Conservation (phyloP, 2,888 invertebrate species). For the Chaitophorus viminalis region DNA sequence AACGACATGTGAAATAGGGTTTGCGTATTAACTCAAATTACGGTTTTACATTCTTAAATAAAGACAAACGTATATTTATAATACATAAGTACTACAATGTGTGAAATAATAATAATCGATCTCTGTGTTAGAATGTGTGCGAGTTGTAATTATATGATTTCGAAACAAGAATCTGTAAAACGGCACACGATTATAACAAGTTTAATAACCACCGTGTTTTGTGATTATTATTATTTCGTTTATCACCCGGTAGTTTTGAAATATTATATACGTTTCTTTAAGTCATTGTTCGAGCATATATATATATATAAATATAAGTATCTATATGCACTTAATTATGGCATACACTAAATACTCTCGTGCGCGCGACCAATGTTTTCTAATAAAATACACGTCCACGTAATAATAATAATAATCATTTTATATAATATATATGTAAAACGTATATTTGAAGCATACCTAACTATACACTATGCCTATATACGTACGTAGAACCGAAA, state of each 20-base stretch:
- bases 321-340: background rate
- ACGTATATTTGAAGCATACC: no score
- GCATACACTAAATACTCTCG: background rate
- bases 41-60: no score
- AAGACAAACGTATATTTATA: no score
- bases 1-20: no score
- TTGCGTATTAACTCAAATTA: no score
- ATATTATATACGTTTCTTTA: background rate
- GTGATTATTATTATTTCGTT: background rate
- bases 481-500: no score
- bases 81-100: background rate
- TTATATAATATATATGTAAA: background rate
- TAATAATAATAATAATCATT: background rate
- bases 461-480: no score
- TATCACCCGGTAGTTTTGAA: background rate
- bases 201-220: background rate
- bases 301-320: no score
- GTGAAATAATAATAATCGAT: background rate
- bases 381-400: background rate
- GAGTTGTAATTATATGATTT: background rate
- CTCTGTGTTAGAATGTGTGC: no score
- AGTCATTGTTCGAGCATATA: constrained; percentile 1
- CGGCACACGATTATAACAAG: background rate
- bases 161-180: no score
- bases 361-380: background rate